phyloP scores from a whole-genome alignment of 2,888 invertebrate species.

The Acanthosoma haemorrhoidale region DNA sequence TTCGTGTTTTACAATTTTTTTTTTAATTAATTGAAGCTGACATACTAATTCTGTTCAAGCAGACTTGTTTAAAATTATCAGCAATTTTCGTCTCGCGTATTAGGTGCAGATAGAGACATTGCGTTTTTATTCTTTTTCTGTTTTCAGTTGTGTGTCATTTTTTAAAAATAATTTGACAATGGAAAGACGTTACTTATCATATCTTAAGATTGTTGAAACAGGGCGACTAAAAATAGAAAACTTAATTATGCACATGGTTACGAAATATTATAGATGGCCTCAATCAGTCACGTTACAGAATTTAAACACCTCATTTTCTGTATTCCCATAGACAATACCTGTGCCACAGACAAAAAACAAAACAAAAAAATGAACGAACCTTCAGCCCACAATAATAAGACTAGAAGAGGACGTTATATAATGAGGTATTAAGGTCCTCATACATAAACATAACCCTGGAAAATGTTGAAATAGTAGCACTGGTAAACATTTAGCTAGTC shows the following conservation, averaged over 20 bases:
- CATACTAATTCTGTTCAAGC: too few species aligned
- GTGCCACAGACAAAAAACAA: neutral
- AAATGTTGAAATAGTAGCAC: neutral
- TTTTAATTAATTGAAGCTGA: too few species aligned
- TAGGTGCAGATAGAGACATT: too few species aligned
- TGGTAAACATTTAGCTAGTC: neutral
- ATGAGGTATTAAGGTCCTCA: neutral
- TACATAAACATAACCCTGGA: constrained; percentile 12
- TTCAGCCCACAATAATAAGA: neutral
- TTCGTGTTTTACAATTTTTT: too few species aligned
- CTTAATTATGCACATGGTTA: neutral
- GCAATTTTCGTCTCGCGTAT: too few species aligned
- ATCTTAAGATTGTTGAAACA: neutral
- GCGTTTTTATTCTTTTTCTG: too few species aligned
- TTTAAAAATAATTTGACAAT: too few species aligned
- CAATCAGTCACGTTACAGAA: neutral
- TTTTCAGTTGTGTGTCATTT: too few species aligned
- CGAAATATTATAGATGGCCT: neutral
- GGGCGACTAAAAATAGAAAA: neutral
- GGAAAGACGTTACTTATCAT: too few species aligned
- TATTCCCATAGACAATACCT: neutral
- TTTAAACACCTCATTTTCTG: neutral
- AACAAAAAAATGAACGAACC: neutral
- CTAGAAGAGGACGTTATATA: neutral
- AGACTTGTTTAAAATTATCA: too few species aligned